Base-by-base conservation (phyloP, 2,113 vertebrate species). In the Hypocryptadius cinnamomeus region DNA sequence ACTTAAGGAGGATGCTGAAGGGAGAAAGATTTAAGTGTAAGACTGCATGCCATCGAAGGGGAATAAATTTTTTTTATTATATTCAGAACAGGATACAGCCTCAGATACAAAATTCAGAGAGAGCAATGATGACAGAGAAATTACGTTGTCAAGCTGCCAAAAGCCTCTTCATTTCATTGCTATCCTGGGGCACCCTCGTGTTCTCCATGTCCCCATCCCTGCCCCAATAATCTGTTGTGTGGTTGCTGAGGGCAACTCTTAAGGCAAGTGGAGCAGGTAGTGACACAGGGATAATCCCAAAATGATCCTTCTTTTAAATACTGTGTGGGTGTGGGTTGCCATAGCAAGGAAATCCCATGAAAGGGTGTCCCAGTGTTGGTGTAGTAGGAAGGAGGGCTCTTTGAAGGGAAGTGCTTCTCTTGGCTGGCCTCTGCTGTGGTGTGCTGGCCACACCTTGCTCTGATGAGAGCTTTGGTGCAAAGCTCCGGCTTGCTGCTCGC, bases 391-490 rank as follows among this genome's bases (percentile, higher is more conserved):
- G 45, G 59, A 91, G 64, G 25, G 82, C 47, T 48, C 39, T 73
- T 82, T 37, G 44, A 73, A 85, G n/a, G 40, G 53, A 86, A 39
- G 33, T 40, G 60, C 72, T 90, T 80, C 47, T 25, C 68, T 91
- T 88, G 64, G 74, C 66, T 87, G 66, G 60, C 56, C 45, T 73
- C 54, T 54, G 66, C 60, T 25, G 13, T 17, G 53, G 40, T 48
- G 68, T 60, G n/a, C 79, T 60, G 79, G 71, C 91, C 56, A 4
- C 68, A 85, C 93, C 95, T 87, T 77, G 71, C 57, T 70, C 15
- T 87, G 80, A 90, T 78, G 91, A 90, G 56, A 68, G 79, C 44
- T 71, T 51, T 85, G 82, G 60, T 70, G 33, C 64, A 79, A 83
- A 74, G 64, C 23, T 3, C 56, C 22, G 59, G 60, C 80, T 88